A percentile compares a stretch with the other conserved stretches of the same genome.
These are phyloP conservation scores for Drosophila helvetica DNA, from an alignment of 2,888 invertebrate genomes.

Conservation along the genomic window DNA sequence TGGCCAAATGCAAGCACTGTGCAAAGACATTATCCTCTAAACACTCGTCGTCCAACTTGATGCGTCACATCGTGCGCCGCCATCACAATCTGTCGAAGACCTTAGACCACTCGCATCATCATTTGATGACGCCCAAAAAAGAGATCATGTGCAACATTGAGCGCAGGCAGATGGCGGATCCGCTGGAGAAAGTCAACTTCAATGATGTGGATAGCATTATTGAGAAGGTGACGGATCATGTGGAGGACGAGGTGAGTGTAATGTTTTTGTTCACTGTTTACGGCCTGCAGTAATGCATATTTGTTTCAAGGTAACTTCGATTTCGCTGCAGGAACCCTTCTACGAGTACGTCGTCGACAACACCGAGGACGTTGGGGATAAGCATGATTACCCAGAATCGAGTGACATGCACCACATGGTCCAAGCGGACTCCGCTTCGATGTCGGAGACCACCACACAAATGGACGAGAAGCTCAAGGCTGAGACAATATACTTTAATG, in stretches of 20 bases:
- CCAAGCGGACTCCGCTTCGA: slow-evolving; percentile 48
- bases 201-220: slow-evolving; percentile 73
- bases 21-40: slow-evolving; percentile 70
- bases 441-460: slow-evolving; percentile 61
- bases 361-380: slow-evolving; percentile 53
- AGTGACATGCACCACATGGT: slow-evolving; percentile 46
- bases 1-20: slow-evolving; percentile 72
- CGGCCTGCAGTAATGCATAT: slow-evolving; percentile 5
- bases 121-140: slow-evolving; percentile 61
- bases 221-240: slow-evolving; percentile 66
- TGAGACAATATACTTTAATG: slow-evolving; percentile 76
- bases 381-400: slow-evolving; percentile 55
- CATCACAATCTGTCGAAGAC: slow-evolving; percentile 68
- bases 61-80: slow-evolving; percentile 68
- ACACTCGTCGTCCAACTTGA: slow-evolving; percentile 71
- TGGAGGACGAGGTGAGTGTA: slow-evolving; percentile 61
- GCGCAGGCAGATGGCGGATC: slow-evolving; percentile 53
- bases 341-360: slow-evolving; percentile 69
- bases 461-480: slow-evolving; percentile 74
- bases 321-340: slow-evolving; percentile 62
- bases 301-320: slow-evolving; percentile 45
- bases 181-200: slow-evolving; percentile 68
- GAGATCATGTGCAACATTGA: slow-evolving; percentile 43
- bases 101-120: slow-evolving; percentile 65
- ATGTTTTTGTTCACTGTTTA: background rate